These are phyloP conservation scores for Parauchenoglanis punctatus DNA, from an alignment of 2,797 vertebrate genomes.

Conservation along the genomic window DNA sequence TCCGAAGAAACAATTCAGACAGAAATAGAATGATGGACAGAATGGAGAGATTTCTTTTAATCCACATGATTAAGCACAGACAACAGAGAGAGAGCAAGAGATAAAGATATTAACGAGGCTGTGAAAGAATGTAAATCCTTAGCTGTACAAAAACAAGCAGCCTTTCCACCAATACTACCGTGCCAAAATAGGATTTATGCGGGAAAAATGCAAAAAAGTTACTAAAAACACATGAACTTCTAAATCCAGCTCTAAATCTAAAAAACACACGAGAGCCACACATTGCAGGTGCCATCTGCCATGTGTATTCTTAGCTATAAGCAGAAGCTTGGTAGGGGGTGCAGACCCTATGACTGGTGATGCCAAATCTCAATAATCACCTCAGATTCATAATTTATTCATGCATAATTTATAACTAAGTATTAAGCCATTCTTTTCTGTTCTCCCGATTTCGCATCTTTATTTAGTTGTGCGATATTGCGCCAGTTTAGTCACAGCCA, in stretches of 20 bases:
- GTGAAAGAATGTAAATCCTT: not conserved
- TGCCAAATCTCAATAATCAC: conserved; percentile 44
- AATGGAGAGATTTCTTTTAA: conserved; percentile 46
- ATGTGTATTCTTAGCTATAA: conserved; percentile 50
- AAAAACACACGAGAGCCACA: not conserved
- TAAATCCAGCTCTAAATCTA: not conserved
- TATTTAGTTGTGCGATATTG: conserved; percentile 4
- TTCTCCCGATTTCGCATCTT: not conserved
- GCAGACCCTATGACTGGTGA: conserved; percentile 36
- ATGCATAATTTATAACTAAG: conserved; percentile 15
- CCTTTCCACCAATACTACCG: not conserved
- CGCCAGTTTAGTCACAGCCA: conserved; percentile 8
- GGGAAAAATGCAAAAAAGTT: not conserved
- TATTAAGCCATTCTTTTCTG: conserved; percentile 10
- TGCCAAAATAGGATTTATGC: conserved; percentile 23
- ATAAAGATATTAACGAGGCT: conserved; percentile 27
- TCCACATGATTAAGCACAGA: conserved; percentile 51
- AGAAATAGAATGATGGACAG: conserved; percentile 49
- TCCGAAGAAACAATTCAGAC: conserved; percentile 30
- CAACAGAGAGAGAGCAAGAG: conserved; percentile 22
- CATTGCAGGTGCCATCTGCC: conserved; percentile 44
- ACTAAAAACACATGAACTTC: not conserved
- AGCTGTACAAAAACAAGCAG: conserved; percentile 19
- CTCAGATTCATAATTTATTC: conserved; percentile 10
- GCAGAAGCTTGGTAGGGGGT: conserved; percentile 48